Evolutionary conservation across 2,113 vertebrate genomes (phyloP).

Genomic region (Alexandromys fortis): DNA sequence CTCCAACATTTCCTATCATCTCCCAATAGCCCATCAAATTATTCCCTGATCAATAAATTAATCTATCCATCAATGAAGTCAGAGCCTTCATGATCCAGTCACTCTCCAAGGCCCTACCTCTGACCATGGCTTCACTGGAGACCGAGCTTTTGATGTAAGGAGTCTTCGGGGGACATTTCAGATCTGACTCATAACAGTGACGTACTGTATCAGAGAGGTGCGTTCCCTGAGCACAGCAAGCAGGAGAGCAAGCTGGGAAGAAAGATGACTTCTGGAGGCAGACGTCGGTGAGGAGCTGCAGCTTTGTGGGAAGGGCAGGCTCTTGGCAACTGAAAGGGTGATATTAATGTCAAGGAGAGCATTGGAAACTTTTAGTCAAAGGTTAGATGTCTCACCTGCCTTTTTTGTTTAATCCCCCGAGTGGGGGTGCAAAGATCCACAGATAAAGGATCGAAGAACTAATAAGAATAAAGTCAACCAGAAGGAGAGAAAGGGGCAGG

Average conservation of each 20-base stretch:
- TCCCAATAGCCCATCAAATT: not conserved
- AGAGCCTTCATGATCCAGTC: not conserved
- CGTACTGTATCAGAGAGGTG: not conserved
- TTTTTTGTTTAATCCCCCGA: not conserved
- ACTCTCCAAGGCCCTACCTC: not conserved
- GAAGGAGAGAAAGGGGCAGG: not conserved
- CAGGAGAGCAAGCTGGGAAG: not conserved
- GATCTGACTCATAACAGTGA: not conserved
- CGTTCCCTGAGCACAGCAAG: not conserved
- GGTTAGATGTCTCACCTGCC: not conserved
- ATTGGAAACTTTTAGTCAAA: not conserved
- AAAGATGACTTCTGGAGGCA: not conserved
- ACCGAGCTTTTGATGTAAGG: not conserved
- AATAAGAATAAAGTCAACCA: not conserved
- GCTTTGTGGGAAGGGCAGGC: fast-evolving
- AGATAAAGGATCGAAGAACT: not conserved
- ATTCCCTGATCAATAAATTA: not conserved
- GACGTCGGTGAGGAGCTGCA: not conserved
- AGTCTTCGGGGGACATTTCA: not conserved
- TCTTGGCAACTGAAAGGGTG: not conserved
- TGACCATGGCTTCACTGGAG: not conserved
- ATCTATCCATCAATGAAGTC: not conserved
- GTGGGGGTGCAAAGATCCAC: not conserved
- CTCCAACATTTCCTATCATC: not conserved
- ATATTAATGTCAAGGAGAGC: fast-evolving